Evolutionary conservation across 2,797 vertebrate genomes (phyloP), one percentile per base, ranked within the genome.

Genomic region (Anas georgica): DNA sequence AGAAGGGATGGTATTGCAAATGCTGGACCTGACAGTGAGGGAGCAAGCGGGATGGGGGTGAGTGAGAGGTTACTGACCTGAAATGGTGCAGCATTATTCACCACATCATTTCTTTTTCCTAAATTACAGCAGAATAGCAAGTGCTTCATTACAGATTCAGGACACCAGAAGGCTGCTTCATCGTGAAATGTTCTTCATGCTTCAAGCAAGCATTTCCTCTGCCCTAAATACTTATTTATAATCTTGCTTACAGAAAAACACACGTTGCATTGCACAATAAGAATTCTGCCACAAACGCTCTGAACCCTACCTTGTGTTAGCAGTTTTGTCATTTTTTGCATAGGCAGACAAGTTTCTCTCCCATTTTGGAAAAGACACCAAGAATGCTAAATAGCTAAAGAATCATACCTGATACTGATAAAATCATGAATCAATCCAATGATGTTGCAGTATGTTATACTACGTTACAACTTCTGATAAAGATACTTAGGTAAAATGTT

Each of bases 141-240:
- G 55, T n/a, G 15, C 37, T 60, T 54, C 29, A 29, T 69, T 88
- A 88, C 29, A 39, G 46, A 93, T 28, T 79, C 70, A 69, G 63
- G 78, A 90, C 86, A 55, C 59, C 56, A 67, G 90, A 91, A 90
- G 17, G 11, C 26, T 82, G 50, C 55, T 84, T 78, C 64, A 66
- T 66, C 37, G 66, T 39, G 4, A 93, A 79, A 90, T 43, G 1
- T 56, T 76, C 43, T 75, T 91, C 70, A 55, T 22, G 72, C 39
- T 82, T 89, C 43, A 76, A 88, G 70, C 28, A 86, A 73, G 46
- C 39, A 79, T 76, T 69, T 86, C 74, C 22, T 7, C 33, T 80
- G 46, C 48, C 43, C 58, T 45, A 91, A 83, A 85, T 45, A 28
- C 28, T 81, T 89, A 91, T 85, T 91, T 89, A 62, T 78, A 93